phyloP scores from a whole-genome alignment of 2,113 vertebrate species.

The Todiramphus saurophagus region DNA sequence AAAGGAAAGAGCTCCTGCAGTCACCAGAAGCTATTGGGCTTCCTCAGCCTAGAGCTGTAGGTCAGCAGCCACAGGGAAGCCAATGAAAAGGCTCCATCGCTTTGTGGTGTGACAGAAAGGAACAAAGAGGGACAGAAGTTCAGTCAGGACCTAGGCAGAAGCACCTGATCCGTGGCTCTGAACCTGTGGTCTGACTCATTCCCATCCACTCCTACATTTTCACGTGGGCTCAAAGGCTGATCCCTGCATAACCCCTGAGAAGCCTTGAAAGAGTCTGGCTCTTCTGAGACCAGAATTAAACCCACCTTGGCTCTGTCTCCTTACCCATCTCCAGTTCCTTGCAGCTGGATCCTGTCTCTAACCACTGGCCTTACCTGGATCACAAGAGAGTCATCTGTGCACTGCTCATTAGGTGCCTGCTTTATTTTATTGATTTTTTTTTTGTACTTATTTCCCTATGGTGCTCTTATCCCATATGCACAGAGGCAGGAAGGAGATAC shows the following conservation, averaged over 20 bases:
- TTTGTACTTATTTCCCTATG: not conserved
- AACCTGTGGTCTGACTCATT: not conserved
- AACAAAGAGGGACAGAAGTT: not conserved
- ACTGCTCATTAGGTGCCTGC: not conserved
- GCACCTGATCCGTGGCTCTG: not conserved
- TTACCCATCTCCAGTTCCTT: not conserved
- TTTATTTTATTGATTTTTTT: not conserved
- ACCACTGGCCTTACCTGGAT: not conserved
- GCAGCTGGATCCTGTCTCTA: not conserved
- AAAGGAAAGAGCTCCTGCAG: accelerated
- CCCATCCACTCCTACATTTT: not conserved
- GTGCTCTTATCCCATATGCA: not conserved
- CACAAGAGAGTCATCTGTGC: not conserved
- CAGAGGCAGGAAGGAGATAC: not conserved
- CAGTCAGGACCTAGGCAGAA: not conserved
- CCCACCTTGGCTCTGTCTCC: not conserved
- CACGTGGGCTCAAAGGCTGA: not conserved
- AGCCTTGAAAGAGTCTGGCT: not conserved
- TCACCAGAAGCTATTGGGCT: not conserved
- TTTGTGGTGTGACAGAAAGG: not conserved
- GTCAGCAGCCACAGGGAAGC: not conserved
- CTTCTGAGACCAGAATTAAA: not conserved
- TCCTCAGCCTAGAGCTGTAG: not conserved
- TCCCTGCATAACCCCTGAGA: not conserved
- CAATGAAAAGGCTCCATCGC: accelerated